These are phyloP conservation scores for Lacerta agilis DNA, from an alignment of 2,797 vertebrate species.

Conservation along the genomic window DNA sequence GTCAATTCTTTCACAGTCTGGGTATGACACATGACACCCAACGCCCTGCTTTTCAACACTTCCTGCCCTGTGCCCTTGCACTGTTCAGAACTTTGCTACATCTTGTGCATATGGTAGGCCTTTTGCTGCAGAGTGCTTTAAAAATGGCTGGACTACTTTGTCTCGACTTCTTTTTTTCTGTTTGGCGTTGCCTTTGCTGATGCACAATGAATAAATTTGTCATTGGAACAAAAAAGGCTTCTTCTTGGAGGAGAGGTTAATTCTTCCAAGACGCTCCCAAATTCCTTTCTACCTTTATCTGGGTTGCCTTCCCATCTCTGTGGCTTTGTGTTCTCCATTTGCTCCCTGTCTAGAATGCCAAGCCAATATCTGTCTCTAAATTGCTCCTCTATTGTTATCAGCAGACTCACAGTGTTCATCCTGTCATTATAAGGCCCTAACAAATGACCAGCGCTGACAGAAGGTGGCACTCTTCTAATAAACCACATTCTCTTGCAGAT, in stretches of 20 bases:
- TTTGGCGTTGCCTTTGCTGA: background rate
- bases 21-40: background rate
- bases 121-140: background rate
- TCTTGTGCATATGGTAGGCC: background rate
- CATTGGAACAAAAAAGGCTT: background rate
- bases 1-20: background rate
- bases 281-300: background rate
- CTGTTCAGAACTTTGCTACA: background rate
- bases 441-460: background rate
- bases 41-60: background rate
- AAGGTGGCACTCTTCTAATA: background rate
- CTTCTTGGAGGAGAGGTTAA: background rate
- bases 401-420: background rate
- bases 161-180: background rate
- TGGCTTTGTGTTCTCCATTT: background rate
- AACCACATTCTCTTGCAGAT: no score
- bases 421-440: background rate
- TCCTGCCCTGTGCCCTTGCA: background rate
- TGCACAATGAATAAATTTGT: background rate
- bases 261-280: background rate
- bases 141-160: background rate
- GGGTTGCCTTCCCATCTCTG: background rate
- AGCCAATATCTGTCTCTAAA: background rate
- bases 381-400: background rate
- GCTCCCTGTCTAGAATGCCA: background rate